These are phyloP conservation scores for Nasua narica DNA, from an alignment of 2,797 vertebrate species.

Conservation along the genomic window DNA sequence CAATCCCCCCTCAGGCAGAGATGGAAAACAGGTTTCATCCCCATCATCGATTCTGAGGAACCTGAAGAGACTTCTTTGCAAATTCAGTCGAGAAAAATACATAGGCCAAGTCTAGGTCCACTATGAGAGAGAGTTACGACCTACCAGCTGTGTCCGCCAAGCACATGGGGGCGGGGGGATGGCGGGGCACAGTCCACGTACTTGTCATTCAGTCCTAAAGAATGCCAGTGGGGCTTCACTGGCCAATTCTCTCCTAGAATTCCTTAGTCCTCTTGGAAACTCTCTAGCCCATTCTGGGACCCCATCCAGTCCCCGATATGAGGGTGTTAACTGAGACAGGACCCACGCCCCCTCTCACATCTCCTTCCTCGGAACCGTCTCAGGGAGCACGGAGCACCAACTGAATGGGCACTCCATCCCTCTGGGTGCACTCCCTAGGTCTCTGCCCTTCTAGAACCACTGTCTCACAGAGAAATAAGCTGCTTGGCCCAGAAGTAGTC, in stretches of 20 bases:
- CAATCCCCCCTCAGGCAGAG: not conserved
- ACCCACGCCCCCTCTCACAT: not conserved
- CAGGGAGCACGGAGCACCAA: not conserved
- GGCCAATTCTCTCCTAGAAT: not conserved
- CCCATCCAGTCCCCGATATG: not conserved
- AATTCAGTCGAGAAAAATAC: not conserved
- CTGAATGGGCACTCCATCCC: not conserved
- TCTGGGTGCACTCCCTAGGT: not conserved
- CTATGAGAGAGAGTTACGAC: not conserved
- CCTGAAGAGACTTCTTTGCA: not conserved
- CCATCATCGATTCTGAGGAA: not conserved
- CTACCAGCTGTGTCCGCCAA: not conserved
- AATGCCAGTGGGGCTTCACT: not conserved
- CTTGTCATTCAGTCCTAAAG: not conserved
- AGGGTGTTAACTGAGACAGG: not conserved
- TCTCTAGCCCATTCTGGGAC: not conserved
- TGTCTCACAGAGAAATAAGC: not conserved
- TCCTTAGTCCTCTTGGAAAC: not conserved
- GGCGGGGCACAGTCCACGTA: fast-evolving
- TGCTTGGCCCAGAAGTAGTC: not conserved
- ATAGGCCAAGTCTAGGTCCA: not conserved
- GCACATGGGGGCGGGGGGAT: fast-evolving
- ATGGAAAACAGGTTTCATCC: not conserved
- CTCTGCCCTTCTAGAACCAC: not conserved
- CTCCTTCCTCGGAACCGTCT: not conserved